Percentiles rank a stretch among this genome's conserved stretches.
phyloP scores from a whole-genome alignment of 2,888 invertebrate species.

The Pheosia gnoma region DNA sequence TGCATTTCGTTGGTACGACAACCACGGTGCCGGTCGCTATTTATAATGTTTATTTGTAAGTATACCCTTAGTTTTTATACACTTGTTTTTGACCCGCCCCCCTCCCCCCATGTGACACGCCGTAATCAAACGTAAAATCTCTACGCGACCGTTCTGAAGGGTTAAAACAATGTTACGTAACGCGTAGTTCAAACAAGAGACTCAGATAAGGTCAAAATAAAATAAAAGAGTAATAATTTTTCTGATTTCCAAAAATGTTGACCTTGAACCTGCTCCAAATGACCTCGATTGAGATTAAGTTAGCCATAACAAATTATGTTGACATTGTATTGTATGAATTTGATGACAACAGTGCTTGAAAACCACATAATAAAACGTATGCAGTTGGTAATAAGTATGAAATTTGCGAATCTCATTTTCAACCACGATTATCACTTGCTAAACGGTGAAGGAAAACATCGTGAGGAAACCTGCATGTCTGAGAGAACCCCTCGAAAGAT shows the following conservation, averaged over 20 bases:
- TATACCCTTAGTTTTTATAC: constrained; percentile 29
- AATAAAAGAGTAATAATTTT: neutral
- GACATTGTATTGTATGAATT: neutral
- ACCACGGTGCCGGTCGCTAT: constrained; percentile 94
- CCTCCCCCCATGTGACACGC: no score
- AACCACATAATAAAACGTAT: neutral
- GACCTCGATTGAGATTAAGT: neutral
- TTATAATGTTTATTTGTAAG: constrained; percentile 94
- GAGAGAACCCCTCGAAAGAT: no score
- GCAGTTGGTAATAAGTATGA: constrained; percentile 5
- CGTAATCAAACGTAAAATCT: no score
- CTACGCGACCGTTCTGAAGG: no score
- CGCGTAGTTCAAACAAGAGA: no score
- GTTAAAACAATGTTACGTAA: no score
- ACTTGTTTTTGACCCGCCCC: no score
- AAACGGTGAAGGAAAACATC: no score
- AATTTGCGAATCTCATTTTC: no score
- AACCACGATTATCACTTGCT: no score
- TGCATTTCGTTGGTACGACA: constrained; percentile 90
- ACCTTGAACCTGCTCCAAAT: neutral
- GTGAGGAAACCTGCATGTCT: no score
- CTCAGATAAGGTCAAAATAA: no score
- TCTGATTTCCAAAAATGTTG: neutral
- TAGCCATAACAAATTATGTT: neutral
- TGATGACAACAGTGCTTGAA: neutral